Evolutionary conservation across 2,797 vertebrate species (phyloP), one percentile per base, ranked within the genome.

Genomic region (Sebastes taczanowskii): DNA sequence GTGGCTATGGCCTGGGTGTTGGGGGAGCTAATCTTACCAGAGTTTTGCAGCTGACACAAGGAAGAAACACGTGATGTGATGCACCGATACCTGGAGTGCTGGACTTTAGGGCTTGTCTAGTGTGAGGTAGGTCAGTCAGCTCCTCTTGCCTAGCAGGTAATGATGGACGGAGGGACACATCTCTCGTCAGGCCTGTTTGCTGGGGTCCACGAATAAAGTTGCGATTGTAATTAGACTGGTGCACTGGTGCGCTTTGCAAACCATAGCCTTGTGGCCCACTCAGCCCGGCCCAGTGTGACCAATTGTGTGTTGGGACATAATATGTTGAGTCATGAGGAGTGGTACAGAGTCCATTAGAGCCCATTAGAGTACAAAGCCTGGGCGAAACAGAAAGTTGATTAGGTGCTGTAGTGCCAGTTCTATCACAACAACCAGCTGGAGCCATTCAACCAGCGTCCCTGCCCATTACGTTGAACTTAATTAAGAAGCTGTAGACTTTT

Each of bases 81-180:
- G 49, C 23, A 71, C 6, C 65, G 38, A 66, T 58, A 38, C 55
- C 56, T 75, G n/a, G n/a, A 35, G 18, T 77, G 18, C 35, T 84
- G 63, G 35, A 77, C 23, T 59, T 25, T 30, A 23, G 14, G 60
- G 73, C 59, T 71, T 10, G 58, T 65, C 38, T 66, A 68, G 61
- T 69, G 65, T 85, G 60, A 91, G 85, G 88, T 90, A 86, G 84
- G 76, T 89, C 84, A 82, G 62, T 46, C 73, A 62, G 65, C 29
- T 71, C 63, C 25, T 71, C 68, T 82, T 61, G 25, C 56, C 74
- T 66, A 49, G 66, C 69, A 53, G 42, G 49, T 60, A 18, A 63
- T 23, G 23, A 76, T 16, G 10, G 22, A 27, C 10, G 8, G n/a
- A 53, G 20, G 32, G 56, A 73, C 49, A 69, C 29, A 69, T 74